Evolutionary conservation across 2,797 vertebrate genomes (phyloP).

Genomic region (Mormyrus hasselquistii): DNA sequence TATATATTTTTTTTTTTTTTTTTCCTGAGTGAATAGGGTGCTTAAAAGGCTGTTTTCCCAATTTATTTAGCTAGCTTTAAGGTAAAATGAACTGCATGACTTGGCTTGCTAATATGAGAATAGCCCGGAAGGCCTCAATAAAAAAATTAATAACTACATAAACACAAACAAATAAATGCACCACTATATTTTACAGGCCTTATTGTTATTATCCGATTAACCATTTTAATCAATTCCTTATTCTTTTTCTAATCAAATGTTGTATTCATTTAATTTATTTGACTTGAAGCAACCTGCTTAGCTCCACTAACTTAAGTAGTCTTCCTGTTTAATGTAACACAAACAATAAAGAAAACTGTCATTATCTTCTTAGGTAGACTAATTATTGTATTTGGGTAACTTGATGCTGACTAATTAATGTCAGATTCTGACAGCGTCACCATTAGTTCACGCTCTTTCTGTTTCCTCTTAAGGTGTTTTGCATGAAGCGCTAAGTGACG

Average conservation of each 20-base stretch:
- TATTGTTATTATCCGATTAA: background rate
- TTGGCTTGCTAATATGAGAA: background rate
- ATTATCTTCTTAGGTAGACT: slow-evolving; percentile 2
- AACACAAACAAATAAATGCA: slow-evolving; percentile 1
- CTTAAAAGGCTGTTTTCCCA: background rate
- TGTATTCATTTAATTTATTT: background rate
- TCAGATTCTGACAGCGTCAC: background rate
- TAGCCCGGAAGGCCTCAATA: background rate
- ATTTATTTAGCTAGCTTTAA: background rate
- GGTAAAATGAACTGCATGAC: slow-evolving; percentile 9
- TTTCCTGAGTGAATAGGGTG: background rate
- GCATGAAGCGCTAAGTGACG: background rate
- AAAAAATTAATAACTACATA: background rate
- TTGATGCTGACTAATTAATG: slow-evolving; percentile 5
- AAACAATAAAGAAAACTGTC: background rate
- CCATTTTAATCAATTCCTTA: background rate
- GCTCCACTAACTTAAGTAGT: background rate
- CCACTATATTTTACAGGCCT: background rate
- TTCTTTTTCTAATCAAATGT: background rate
- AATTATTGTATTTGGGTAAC: slow-evolving; percentile 1
- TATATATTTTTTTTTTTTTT: background rate
- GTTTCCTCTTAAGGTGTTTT: background rate
- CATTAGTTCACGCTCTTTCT: background rate
- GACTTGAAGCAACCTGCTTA: background rate
- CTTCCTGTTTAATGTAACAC: background rate